Evolutionary conservation across 2,888 invertebrate species (phyloP).

Genomic region (Chrysopilus asiliformis): DNA sequence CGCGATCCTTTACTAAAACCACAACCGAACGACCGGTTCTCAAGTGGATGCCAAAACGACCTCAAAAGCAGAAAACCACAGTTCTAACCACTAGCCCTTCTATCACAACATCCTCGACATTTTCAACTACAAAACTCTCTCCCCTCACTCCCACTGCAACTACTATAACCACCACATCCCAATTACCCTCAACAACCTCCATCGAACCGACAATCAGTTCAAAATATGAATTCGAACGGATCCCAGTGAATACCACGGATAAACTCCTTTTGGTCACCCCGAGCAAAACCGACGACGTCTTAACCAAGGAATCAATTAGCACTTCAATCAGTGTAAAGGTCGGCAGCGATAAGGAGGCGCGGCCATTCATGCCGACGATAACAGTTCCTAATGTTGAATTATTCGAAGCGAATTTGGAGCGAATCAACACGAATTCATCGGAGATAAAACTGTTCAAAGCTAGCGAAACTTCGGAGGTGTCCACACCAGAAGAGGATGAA

Average conservation of each 20-base stretch:
- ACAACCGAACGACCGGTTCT: constrained; percentile 25
- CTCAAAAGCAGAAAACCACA: constrained; percentile 7
- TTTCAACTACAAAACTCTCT: constrained; percentile 9
- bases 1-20: constrained; percentile 13
- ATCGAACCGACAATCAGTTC: constrained; percentile 13
- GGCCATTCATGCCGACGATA: constrained; percentile 10
- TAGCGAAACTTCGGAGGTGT: constrained; percentile 27
- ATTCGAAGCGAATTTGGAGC: constrained; percentile 13
- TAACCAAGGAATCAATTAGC: constrained; percentile 38
- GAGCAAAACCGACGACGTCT: constrained; percentile 15
- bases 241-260: constrained; percentile 11
- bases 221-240: constrained; percentile 13
- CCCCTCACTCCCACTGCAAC: constrained; percentile 2
- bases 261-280: constrained; percentile 16
- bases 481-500: constrained; percentile 20
- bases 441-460: constrained; percentile 20
- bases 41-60: constrained; percentile 28
- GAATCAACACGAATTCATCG: constrained; percentile 11
- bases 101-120: neutral
- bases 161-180: neutral
- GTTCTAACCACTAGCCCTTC: constrained; percentile 7
- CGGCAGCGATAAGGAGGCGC: constrained; percentile 33
- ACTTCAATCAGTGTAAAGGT: constrained; percentile 42
- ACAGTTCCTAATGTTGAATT: constrained; percentile 14
- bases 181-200: constrained; percentile 3